A percentile compares a stretch with the other conserved stretches of the same genome.
Evolutionary conservation across 2,888 invertebrate genomes (phyloP).

Genomic region (Calliphora vomitoria): DNA sequence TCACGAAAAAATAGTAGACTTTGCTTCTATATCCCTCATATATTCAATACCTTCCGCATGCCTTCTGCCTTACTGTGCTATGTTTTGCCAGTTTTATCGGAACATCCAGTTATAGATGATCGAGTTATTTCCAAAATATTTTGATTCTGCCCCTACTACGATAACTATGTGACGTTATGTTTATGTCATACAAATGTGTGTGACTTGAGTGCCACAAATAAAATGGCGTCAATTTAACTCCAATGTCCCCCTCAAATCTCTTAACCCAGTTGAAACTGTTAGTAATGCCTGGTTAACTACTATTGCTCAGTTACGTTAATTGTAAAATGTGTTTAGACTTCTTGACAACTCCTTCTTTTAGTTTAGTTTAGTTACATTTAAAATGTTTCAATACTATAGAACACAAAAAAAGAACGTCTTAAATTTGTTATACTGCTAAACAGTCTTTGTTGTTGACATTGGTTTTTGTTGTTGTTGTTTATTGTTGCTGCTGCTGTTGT

Average conservation of each 20-base stretch:
- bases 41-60: no score
- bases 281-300: slow-evolving; percentile 51
- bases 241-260: neutral
- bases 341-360: slow-evolving; percentile 16
- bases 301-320: slow-evolving; percentile 14
- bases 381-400: neutral
- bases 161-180: no score
- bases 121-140: no score
- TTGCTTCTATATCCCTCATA: no score
- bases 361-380: slow-evolving; percentile 23
- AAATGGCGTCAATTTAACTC: neutral
- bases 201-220: neutral
- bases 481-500: slow-evolving; percentile 50
- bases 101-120: no score
- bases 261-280: neutral
- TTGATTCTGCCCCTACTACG: no score
- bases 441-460: slow-evolving; percentile 52
- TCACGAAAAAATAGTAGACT: no score
- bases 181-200: neutral
- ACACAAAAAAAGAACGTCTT: slow-evolving; percentile 21
- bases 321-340: slow-evolving; percentile 44
- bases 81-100: no score
- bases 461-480: slow-evolving; percentile 32
- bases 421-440: slow-evolving; percentile 11
- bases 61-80: no score